A percentile compares a stretch with the other conserved stretches of the same genome.
Evolutionary conservation across 92 coral and sea anemone genomes (phyloP).

Genomic region (Actinernus sp.): DNA sequence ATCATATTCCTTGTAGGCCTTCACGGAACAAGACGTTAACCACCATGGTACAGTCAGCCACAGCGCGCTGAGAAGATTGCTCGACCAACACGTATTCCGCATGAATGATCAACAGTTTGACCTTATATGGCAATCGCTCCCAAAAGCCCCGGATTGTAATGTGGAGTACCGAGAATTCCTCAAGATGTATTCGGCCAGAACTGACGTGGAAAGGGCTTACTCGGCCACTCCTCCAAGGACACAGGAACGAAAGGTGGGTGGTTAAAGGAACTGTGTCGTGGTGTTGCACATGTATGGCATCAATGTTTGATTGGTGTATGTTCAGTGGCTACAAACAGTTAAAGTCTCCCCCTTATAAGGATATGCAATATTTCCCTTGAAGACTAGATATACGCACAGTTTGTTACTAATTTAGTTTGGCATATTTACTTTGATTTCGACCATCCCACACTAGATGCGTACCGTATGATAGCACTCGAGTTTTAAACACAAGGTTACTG

Average conservation of each 20-base stretch:
- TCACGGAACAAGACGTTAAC: conserved; percentile 76
- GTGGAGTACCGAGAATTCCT: conserved; percentile 93
- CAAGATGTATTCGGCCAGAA: conserved; percentile 68
- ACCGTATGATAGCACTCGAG: no score
- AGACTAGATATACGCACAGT: no score
- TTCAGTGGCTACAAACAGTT: no score
- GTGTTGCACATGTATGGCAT: no score
- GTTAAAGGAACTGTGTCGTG: no score
- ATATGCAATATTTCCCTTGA: no score
- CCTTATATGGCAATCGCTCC: conserved; percentile 78
- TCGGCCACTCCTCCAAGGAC: conserved; percentile 80
- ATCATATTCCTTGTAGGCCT: conserved; percentile 74
- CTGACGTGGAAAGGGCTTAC: conserved; percentile 60
- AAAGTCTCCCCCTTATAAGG: no score
- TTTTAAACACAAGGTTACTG: no score
- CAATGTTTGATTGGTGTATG: no score
- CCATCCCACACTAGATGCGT: no score
- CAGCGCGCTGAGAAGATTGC: conserved; percentile 58
- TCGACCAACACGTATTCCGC: conserved; percentile 87
- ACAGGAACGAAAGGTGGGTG: conserved; percentile 76
- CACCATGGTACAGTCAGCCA: conserved; percentile 73
- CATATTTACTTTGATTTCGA: no score
- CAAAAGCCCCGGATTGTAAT: conserved; percentile 66
- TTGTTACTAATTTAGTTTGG: no score
- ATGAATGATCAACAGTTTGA: conserved; percentile 89